phyloP scores from a whole-genome alignment of 2,113 vertebrate genomes.

The Apteryx mantelli region DNA sequence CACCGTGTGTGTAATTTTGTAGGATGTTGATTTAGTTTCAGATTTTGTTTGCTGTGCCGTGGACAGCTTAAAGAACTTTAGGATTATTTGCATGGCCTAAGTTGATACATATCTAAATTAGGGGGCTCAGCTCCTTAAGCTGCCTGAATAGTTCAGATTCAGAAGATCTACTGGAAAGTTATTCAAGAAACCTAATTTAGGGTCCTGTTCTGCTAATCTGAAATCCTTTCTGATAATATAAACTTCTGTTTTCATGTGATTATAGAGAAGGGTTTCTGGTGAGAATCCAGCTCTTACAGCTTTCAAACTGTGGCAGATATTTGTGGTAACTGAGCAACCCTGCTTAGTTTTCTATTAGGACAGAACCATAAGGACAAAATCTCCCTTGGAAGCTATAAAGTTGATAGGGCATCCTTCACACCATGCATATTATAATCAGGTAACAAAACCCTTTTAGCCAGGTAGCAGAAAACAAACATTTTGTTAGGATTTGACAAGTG shows the following conservation, averaged over 20 bases:
- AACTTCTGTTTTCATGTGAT: too few species aligned
- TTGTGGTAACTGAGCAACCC: not conserved
- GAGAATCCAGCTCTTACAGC: not conserved
- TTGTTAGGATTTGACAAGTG: not conserved
- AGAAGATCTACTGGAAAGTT: not conserved
- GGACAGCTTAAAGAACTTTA: not conserved
- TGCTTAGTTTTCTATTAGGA: not conserved
- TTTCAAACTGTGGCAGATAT: not conserved
- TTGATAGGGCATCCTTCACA: not conserved
- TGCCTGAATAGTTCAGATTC: fast-evolving
- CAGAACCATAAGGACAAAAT: not conserved
- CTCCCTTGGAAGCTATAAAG: not conserved
- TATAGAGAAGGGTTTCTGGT: not conserved
- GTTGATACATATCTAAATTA: fast-evolving
- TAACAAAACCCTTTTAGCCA: not conserved
- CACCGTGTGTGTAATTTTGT: not conserved
- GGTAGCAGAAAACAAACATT: not conserved
- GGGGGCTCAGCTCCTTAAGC: not conserved
- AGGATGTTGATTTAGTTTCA: not conserved
- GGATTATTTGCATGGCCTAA: fast-evolving
- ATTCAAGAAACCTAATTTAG: not conserved
- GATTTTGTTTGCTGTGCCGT: not conserved
- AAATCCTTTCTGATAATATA: not conserved
- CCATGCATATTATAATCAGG: not conserved
- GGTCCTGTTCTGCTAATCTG: not conserved